Evolutionary conservation across 2,113 vertebrate genomes (phyloP).

Genomic region (Aptenodytes patagonicus): DNA sequence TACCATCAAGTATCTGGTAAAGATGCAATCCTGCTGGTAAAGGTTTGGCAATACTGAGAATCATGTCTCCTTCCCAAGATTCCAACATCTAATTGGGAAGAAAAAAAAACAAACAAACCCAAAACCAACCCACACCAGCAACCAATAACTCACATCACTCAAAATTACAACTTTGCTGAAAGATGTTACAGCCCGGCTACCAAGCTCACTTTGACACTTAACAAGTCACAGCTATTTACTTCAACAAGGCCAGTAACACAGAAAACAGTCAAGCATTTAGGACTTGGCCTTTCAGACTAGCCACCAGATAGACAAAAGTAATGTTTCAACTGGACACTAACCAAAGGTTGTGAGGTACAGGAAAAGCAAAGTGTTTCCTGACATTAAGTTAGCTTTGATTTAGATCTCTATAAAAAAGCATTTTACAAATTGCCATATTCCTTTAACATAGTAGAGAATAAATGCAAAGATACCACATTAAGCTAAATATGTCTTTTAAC

Average conservation of each 20-base stretch:
- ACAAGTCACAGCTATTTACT: neutral
- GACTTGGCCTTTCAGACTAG: neutral
- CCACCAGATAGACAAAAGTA: neutral
- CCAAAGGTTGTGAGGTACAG: neutral
- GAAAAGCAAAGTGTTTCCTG: neutral
- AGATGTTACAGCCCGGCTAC: neutral
- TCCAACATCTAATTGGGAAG: constrained; percentile 70
- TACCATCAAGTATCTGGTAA: constrained; percentile 85
- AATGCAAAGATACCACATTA: neutral
- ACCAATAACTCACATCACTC: neutral
- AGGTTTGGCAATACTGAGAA: constrained; percentile 84
- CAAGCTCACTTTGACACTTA: neutral
- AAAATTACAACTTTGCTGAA: neutral
- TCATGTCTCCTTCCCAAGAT: constrained; percentile 89
- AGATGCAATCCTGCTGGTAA: constrained; percentile 92
- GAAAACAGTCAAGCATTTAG: neutral
- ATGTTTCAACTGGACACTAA: neutral
- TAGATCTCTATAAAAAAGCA: neutral
- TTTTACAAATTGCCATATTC: neutral
- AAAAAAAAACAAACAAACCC: neutral
- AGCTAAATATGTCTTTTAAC: neutral
- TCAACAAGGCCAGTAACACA: neutral
- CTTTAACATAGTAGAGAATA: neutral
- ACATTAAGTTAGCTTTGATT: neutral
- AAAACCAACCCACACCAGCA: neutral